These are phyloP conservation scores for Dorcus hopei DNA, from an alignment of 2,888 invertebrate genomes.

Conservation along the genomic window DNA sequence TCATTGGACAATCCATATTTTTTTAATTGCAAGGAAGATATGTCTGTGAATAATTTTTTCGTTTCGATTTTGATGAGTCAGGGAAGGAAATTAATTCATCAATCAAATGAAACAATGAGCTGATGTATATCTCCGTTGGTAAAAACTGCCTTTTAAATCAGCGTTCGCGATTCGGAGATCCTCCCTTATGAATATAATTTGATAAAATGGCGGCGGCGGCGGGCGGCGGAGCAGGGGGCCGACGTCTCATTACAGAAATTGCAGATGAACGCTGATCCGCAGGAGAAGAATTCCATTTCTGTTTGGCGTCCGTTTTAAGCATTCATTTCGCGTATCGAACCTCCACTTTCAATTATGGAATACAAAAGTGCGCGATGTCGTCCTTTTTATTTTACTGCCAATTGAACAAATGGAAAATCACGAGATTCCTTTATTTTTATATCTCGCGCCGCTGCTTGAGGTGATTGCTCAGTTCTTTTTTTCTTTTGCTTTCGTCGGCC, in stretches of 20 bases:
- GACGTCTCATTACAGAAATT: constrained; percentile 22
- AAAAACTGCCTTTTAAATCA: too few relatives aligned
- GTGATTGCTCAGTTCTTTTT: too few relatives aligned
- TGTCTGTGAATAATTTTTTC: too few relatives aligned
- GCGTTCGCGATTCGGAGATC: neutral
- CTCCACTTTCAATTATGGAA: constrained; percentile 3
- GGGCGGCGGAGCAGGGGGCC: constrained; percentile 5
- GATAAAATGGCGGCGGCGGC: neutral
- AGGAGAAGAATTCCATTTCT: neutral
- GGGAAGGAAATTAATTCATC: too few relatives aligned
- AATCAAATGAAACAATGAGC: too few relatives aligned
- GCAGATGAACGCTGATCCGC: constrained; percentile 14
- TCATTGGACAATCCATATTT: too few relatives aligned
- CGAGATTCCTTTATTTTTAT: neutral
- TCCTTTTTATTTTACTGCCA: neutral
- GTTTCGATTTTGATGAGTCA: too few relatives aligned
- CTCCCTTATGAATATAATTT: neutral
- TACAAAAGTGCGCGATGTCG: neutral
- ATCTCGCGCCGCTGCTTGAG: neutral
- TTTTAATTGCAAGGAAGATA: too few relatives aligned
- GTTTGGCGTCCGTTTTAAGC: neutral
- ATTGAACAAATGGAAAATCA: neutral
- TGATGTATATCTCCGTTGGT: too few relatives aligned
- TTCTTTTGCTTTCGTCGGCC: too few relatives aligned
- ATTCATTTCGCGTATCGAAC: constrained; percentile 1